Percentiles rank a stretch among this genome's conserved stretches.
Conservation (phyloP, 2,888 invertebrate species). For the Drosophila rubida region DNA sequence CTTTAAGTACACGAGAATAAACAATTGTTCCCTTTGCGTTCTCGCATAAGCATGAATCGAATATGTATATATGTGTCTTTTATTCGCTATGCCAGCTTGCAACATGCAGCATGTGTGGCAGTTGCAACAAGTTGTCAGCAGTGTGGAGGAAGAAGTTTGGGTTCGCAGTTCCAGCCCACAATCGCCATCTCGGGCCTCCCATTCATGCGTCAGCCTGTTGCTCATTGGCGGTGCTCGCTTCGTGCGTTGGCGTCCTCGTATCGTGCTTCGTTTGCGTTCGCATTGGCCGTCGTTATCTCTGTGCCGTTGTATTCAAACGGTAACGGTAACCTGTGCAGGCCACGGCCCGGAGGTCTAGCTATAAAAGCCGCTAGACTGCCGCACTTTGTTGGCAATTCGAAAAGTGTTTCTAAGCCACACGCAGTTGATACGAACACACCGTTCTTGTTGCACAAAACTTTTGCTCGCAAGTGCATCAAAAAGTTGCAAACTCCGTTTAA, state of each 20-base stretch:
- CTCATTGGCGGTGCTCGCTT: constrained; percentile 63
- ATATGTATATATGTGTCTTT: background rate
- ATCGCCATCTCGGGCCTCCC: constrained; percentile 1
- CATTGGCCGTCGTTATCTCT: constrained; percentile 70
- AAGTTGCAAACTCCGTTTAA: constrained; percentile 17
- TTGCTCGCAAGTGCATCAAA: constrained; percentile 30
- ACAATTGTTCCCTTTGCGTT: constrained; percentile 62
- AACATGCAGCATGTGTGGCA: constrained; percentile 14
- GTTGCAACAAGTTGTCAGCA: constrained; percentile 22
- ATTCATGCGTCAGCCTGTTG: constrained; percentile 53
- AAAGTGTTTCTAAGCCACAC: constrained; percentile 52
- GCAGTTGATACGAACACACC: constrained; percentile 17
- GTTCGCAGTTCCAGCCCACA: background rate
- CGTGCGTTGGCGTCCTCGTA: constrained; percentile 52
- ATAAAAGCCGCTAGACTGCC: constrained; percentile 80
- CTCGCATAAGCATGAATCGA: constrained; percentile 29
- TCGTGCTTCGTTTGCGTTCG: constrained; percentile 58
- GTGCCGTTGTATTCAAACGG: constrained; percentile 23
- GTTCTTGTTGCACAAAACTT: constrained; percentile 42
- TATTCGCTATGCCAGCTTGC: background rate
- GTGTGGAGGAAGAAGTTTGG: too few species aligned
- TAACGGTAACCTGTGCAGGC: constrained; percentile 17
- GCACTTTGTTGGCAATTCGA: constrained; percentile 71
- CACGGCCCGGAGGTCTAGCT: constrained; percentile 43
- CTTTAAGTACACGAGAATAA: constrained; percentile 45